Percentiles rank a stretch among this genome's conserved stretches.
phyloP scores from a whole-genome alignment of 2,113 vertebrate genomes.

The Ageneiosus marmoratus region DNA sequence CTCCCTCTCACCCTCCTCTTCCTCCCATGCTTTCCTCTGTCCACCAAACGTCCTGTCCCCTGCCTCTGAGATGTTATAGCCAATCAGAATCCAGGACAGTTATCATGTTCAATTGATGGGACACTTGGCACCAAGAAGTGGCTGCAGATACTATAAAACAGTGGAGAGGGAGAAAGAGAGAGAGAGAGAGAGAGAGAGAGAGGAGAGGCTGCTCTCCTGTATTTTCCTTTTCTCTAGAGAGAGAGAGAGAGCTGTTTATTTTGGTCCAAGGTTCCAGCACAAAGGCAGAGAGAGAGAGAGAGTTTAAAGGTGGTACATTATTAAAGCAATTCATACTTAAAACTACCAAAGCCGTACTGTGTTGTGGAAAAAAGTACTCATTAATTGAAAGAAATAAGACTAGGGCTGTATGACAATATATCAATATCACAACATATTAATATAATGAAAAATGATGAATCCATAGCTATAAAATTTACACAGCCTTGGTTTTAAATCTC shows the following conservation, averaged over 20 bases:
- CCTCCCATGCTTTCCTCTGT: background rate
- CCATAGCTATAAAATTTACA: background rate
- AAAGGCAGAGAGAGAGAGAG: background rate
- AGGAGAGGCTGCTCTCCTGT: slow-evolving; percentile 12
- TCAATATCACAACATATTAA: background rate
- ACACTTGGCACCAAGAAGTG: slow-evolving; percentile 31
- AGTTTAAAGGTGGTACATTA: background rate
- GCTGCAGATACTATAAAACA: slow-evolving; percentile 21
- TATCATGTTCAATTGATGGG: slow-evolving; percentile 29
- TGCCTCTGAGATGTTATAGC: background rate
- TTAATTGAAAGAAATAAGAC: background rate
- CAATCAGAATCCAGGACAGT: slow-evolving; percentile 36
- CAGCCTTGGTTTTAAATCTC: background rate
- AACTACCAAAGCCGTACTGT: background rate
- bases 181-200: background rate
- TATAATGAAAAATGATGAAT: background rate
- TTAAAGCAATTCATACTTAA: background rate
- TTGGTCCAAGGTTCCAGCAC: slow-evolving; percentile 10
- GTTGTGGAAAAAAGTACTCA: background rate
- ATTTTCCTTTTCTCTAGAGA: background rate
- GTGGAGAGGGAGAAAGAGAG: background rate
- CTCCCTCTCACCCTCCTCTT: slow-evolving; percentile 30
- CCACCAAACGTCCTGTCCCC: slow-evolving; percentile 38
- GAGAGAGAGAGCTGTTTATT: slow-evolving; percentile 25
- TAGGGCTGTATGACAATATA: background rate